A percentile compares a stretch with the other conserved stretches of the same genome.
These are phyloP conservation scores for Crotalus horridus DNA, from an alignment of 2,113 vertebrate species.

Conservation along the genomic window DNA sequence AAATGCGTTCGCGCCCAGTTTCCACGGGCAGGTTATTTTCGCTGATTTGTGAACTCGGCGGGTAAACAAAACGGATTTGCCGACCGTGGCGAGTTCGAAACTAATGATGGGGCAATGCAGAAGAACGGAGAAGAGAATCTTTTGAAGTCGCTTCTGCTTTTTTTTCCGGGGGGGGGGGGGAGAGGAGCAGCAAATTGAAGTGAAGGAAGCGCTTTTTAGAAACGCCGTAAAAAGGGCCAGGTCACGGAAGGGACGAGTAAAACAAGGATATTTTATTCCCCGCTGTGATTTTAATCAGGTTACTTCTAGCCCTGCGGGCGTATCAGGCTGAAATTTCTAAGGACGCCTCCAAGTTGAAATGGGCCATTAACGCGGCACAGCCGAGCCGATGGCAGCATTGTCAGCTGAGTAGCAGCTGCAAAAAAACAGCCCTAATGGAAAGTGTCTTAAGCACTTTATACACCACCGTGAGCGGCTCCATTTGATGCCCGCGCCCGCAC, in stretches of 20 bases:
- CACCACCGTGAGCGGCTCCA: constrained; percentile 65
- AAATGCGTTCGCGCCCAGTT: not conserved
- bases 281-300: constrained; percentile 63
- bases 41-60: not conserved
- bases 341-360: constrained; percentile 45
- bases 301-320: constrained; percentile 59
- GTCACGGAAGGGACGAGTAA: constrained; percentile 29
- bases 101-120: not conserved
- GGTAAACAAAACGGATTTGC: not conserved
- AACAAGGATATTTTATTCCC: constrained; percentile 26
- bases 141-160: not conserved
- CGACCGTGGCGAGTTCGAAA: not conserved
- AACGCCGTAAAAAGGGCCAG: not conserved
- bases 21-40: not conserved
- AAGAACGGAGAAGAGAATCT: not conserved
- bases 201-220: not conserved
- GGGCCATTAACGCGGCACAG: constrained; percentile 61
- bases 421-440: constrained; percentile 70
- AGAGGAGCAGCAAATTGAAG: not conserved
- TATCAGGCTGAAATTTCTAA: constrained; percentile 61
- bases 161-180: too few relatives aligned
- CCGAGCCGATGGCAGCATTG: constrained; percentile 64
- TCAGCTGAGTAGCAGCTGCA: constrained; percentile 77
- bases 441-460: constrained; percentile 72
- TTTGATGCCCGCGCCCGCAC: constrained; percentile 22